Evolutionary conservation across 2,888 invertebrate genomes (phyloP).

Genomic region (Trachelus troglodyta): DNA sequence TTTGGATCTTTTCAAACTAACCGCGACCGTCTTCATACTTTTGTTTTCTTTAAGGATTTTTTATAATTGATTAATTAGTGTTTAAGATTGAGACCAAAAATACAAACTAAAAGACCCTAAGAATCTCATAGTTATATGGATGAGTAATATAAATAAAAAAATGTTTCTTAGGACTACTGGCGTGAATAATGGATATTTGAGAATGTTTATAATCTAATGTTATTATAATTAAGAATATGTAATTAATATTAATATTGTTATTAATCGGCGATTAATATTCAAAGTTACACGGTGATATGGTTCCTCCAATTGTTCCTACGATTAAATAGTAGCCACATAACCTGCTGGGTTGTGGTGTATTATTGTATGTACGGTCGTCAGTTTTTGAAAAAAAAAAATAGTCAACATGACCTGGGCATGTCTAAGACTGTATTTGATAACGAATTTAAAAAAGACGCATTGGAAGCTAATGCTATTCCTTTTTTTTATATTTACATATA

Average conservation of each 20-base stretch:
- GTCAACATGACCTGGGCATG: neutral
- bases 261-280: slow-evolving; percentile 13
- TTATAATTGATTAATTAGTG: neutral
- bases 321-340: neutral
- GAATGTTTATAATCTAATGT: slow-evolving; percentile 17
- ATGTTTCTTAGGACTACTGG: neutral
- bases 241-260: slow-evolving; percentile 14
- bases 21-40: neutral
- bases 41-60: neutral
- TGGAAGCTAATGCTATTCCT: neutral
- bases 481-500: neutral
- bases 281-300: neutral
- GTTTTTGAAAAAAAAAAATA: neutral
- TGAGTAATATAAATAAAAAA: neutral
- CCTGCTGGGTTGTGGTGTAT: neutral
- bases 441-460: neutral
- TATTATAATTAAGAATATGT: slow-evolving; percentile 9
- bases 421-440: neutral
- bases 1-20: neutral
- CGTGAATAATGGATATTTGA: slow-evolving; percentile 19
- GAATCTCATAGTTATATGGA: neutral
- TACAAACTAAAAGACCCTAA: too few relatives aligned
- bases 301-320: slow-evolving; percentile 2
- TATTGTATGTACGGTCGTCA: neutral
- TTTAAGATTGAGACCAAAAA: neutral